Base-by-base conservation (phyloP, 2,797 vertebrate genomes). In the Sebastiscus tertius region DNA sequence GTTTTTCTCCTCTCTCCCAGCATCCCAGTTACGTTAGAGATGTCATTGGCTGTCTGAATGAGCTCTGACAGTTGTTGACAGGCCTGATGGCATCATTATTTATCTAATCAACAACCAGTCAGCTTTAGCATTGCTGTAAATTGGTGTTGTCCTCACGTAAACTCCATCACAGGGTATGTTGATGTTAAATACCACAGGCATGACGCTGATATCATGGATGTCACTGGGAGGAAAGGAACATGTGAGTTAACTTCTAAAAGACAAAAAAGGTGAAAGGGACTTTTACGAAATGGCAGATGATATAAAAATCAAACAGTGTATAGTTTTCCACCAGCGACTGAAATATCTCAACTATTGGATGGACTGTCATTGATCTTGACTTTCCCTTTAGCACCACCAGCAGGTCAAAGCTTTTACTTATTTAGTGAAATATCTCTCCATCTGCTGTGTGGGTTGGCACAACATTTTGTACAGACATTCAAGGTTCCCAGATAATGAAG, bases 41-140 rank as follows among this genome's bases (percentile, higher is more conserved):
- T 77, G 75, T 89, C 81, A 66, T 68, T 83, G 77, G 73, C 77
- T 81, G 77, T 78, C 77, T 88, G 75, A 81, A 89, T 88, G 86
- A 56, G 70, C 72, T 84, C 80, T 84, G 87, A 84, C 87, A 81
- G 88, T 68, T 82, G 81, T 49, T 85, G 87, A 92, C 77, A 78
- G 59, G 55, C 80, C 85, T 68, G 5, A 10, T 77, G 83, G 83
- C 75, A 4, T 82, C 77, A 82, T 87, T 83, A 83, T 89, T 85
- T 76, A 86, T 89, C 80, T 82, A 79, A 80, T 90, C 83, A 85
- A 83, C 72, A 78, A 27, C 55, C 65, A 79, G 62, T 77, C 79
- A 13, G 61, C 81, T 65, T 59, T 70, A 77, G 73, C 67, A 14
- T 69, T 8, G 20, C 27, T 83, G 46, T 72, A 76, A 76, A 73